These are phyloP conservation scores for Phorcus lineatus DNA, from an alignment of 2,888 invertebrate genomes.

Conservation along the genomic window DNA sequence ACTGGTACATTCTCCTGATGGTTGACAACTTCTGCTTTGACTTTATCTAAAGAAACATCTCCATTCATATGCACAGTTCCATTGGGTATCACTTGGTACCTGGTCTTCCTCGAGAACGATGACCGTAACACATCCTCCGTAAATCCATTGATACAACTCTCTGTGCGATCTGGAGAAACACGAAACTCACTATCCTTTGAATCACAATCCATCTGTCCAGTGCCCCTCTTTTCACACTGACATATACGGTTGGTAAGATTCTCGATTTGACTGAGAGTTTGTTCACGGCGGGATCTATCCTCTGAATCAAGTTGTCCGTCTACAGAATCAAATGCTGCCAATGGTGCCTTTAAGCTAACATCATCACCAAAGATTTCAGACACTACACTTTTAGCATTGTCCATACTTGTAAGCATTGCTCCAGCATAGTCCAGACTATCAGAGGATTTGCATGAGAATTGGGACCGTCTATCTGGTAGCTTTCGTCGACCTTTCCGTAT, in stretches of 20 bases:
- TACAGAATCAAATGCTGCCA: constrained; percentile 63
- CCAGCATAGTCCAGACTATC: constrained; percentile 60
- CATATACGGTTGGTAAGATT: constrained; percentile 38
- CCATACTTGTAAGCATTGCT: constrained; percentile 54
- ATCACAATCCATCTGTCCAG: background rate
- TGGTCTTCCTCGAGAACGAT: background rate
- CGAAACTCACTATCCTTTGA: background rate
- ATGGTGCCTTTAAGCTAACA: constrained; percentile 57
- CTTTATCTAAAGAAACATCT: background rate
- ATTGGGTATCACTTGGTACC: background rate
- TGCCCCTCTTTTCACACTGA: constrained; percentile 32
- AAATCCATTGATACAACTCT: constrained; percentile 14
- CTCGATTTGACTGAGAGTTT: constrained; percentile 37
- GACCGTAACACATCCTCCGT: constrained; percentile 9
- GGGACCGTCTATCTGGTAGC: constrained; percentile 40
- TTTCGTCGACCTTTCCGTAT: constrained; percentile 19
- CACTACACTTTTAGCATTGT: constrained; percentile 58
- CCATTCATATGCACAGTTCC: background rate
- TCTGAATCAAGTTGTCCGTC: constrained; percentile 44
- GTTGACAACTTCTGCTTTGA: too few species aligned
- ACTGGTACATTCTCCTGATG: too few species aligned
- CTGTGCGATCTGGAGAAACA: background rate
- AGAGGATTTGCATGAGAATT: constrained; percentile 61
- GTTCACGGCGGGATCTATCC: constrained; percentile 23
- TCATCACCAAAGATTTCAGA: constrained; percentile 60